Percentiles rank a stretch among this genome's conserved stretches.
These are phyloP conservation scores for Galerucella calmariensis DNA, from an alignment of 2,888 invertebrate genomes.

Conservation along the genomic window DNA sequence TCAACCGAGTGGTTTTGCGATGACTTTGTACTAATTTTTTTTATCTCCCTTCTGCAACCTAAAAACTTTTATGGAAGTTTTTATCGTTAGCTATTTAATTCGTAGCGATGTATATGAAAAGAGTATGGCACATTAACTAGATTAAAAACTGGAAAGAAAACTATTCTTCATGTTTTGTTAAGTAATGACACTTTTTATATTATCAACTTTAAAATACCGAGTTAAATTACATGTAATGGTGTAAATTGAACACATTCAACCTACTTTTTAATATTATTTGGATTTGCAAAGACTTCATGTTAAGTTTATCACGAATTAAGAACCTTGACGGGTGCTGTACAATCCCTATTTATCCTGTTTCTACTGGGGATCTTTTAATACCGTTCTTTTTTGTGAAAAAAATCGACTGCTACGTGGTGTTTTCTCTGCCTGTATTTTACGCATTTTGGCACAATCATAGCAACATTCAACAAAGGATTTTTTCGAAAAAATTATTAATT, in stretches of 20 bases:
- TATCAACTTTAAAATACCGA: background rate
- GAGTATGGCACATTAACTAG: background rate
- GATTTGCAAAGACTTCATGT: too few relatives aligned
- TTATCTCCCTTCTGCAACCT: slow-evolving; percentile 9
- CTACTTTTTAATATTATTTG: too few relatives aligned
- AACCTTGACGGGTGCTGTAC: slow-evolving; percentile 18
- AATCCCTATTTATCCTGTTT: slow-evolving; percentile 60
- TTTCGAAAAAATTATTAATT: background rate
- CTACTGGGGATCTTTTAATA: slow-evolving; percentile 59
- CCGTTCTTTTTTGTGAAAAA: slow-evolving; percentile 35
- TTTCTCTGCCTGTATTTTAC: slow-evolving; percentile 51
- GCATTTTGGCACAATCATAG: slow-evolving; percentile 45
- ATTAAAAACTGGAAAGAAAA: background rate
- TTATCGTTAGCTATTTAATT: background rate
- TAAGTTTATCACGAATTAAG: too few relatives aligned
- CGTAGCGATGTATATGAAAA: background rate
- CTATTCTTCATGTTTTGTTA: background rate
- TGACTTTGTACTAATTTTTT: slow-evolving; percentile 19
- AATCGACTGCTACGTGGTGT: slow-evolving; percentile 50
- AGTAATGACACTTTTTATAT: background rate
- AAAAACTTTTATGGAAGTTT: background rate
- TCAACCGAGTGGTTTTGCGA: background rate
- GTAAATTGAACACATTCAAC: background rate
- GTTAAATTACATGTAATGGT: background rate
- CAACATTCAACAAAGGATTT: slow-evolving; percentile 4